Evolutionary conservation across 2,113 vertebrate species (phyloP), one percentile per base, ranked within the genome.

Genomic region (Salminus brasiliensis): DNA sequence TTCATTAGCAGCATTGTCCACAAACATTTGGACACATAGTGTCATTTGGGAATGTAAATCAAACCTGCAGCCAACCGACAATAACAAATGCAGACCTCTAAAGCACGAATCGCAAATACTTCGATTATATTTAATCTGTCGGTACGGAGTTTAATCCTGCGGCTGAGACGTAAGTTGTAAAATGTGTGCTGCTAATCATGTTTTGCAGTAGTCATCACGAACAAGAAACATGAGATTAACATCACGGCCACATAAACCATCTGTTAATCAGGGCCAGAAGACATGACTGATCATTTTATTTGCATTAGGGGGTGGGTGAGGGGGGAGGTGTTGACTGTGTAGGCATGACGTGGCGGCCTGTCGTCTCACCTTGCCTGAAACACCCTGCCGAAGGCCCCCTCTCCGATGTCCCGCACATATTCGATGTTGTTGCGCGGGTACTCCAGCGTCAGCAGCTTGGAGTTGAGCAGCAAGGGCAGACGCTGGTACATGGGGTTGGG

Each of bases 401-500:
- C 97, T 70, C 98, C 97, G 1, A 99, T 99, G 88, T 99, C 98
- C 83, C 96, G 92, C 39, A 99, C 97, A 0, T 99, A 99, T 73
- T 99, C 96, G 73, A 99, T 98, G 81, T 98, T 99, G 85, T 99
- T 99, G 27, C 98, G 93, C 0, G 98, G 98, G 81, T 99, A 99
- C 84, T 99, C 98, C n/a, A 99, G 90, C 59, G 93, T 95, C 81
- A 98, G 93, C 65, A 99, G 86, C 87, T 98, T 98, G 13, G 96
- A 95, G 81, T 98, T 98, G 39, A 99, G 93, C 69, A 99, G 95
- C 39, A 98, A 93, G 0, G 97, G 97, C 88, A 98, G 94, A 25
- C 98, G 91, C 88, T 99, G 98, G 88, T 99, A 99, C 97, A 99
- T 99, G 2, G 98, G 97, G 81, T 99, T 99, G 7, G 98, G 96